These are phyloP conservation scores for Agrotis segetum DNA, from an alignment of 2,888 invertebrate species.

Conservation along the genomic window DNA sequence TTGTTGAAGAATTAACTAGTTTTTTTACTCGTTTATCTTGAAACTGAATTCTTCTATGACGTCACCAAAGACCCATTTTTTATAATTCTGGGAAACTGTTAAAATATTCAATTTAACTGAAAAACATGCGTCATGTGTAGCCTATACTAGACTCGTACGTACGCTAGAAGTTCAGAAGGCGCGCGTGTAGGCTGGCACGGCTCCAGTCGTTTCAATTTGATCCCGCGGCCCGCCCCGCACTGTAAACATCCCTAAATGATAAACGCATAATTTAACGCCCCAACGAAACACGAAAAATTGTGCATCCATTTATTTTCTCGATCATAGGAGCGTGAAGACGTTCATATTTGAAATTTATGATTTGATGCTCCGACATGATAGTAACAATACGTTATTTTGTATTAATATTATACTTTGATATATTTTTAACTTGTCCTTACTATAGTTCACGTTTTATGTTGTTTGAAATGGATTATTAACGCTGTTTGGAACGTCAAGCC, in stretches of 20 bases:
- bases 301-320: conserved; percentile 85
- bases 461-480: conserved; percentile 75
- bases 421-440: conserved; percentile 55
- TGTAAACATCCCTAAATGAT: conserved; percentile 90
- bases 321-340: conserved; percentile 83
- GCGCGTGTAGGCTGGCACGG: conserved; percentile 79
- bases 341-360: conserved; percentile 81
- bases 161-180: conserved; percentile 39
- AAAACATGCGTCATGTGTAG: conserved; percentile 31
- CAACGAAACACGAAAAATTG: conserved; percentile 85
- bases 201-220: conserved; percentile 90
- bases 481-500: conserved; percentile 74
- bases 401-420: conserved; percentile 59
- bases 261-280: conserved; percentile 89
- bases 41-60: not conserved
- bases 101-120: conserved; percentile 1
- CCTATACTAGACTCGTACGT: not conserved
- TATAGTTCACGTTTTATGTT: conserved; percentile 64
- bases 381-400: conserved; percentile 61
- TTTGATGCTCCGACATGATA: conserved; percentile 70
- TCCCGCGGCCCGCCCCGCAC: conserved; percentile 78
- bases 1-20: conserved; percentile 5
- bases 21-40: conserved; percentile 14
- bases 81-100: not conserved
- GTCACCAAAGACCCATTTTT: not conserved